Percentiles rank a stretch among this genome's conserved stretches.
Evolutionary conservation across 2,888 invertebrate genomes (phyloP).

Genomic region (Dastarcus helophoroides): DNA sequence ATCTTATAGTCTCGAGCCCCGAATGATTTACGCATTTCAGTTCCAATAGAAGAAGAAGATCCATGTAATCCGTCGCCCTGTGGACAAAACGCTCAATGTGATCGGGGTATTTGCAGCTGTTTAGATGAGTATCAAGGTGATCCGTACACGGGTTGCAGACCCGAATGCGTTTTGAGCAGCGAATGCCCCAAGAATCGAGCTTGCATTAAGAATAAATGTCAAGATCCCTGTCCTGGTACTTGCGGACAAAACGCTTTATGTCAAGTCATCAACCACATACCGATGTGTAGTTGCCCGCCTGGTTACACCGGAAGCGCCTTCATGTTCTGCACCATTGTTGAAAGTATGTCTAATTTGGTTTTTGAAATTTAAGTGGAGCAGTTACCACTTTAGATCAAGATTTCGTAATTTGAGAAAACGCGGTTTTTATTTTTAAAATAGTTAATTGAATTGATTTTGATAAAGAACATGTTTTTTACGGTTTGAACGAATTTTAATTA

Average conservation of each 20-base stretch:
- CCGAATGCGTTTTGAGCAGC: constrained; percentile 56
- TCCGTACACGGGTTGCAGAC: constrained; percentile 58
- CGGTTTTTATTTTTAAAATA: too few species aligned
- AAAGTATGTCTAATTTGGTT: constrained; percentile 28
- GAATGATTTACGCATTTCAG: constrained; percentile 22
- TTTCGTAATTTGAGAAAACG: too few species aligned
- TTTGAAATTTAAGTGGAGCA: too few species aligned
- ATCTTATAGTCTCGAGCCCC: neutral
- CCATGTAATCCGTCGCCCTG: constrained; percentile 73
- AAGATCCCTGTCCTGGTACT: constrained; percentile 54
- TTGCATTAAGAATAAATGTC: constrained; percentile 55
- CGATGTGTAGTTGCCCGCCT: constrained; percentile 58
- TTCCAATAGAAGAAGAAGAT: constrained; percentile 30
- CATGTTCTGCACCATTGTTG: constrained; percentile 41
- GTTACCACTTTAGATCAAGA: too few species aligned
- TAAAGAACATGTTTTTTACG: too few species aligned
- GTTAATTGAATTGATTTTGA: too few species aligned
- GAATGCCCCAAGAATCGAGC: constrained; percentile 54
- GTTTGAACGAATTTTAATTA: too few species aligned
- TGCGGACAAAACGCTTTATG: constrained; percentile 64
- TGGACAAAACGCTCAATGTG: constrained; percentile 73
- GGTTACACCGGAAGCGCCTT: constrained; percentile 62
- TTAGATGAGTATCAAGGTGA: constrained; percentile 68
- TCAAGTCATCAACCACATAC: constrained; percentile 60
- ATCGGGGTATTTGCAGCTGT: constrained; percentile 68